These are phyloP conservation scores for Aethes cnicana DNA, from an alignment of 2,888 invertebrate species.

Conservation along the genomic window DNA sequence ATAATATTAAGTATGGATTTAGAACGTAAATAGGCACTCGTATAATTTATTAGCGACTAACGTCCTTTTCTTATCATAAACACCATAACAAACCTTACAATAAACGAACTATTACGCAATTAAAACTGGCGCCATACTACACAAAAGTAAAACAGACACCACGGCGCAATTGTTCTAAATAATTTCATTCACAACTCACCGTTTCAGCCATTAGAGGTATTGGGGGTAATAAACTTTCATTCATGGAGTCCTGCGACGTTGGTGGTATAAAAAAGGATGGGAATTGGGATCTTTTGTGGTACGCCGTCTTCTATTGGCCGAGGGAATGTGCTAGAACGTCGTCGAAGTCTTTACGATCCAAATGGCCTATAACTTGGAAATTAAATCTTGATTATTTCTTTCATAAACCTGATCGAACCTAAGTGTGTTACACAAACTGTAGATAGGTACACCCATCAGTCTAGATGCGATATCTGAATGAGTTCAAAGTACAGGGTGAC, in stretches of 20 bases:
- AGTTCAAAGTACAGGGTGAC: too few species aligned
- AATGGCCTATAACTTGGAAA: too few species aligned
- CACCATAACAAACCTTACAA: not conserved
- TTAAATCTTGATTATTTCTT: too few species aligned
- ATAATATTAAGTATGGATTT: too few species aligned
- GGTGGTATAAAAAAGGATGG: constrained; percentile 26
- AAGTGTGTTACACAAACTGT: too few species aligned
- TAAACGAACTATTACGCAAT: constrained; percentile 39
- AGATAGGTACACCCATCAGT: too few species aligned
- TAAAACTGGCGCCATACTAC: constrained; percentile 50
- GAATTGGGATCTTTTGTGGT: constrained; percentile 18
- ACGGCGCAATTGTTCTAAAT: constrained; percentile 52
- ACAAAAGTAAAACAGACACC: constrained; percentile 37
- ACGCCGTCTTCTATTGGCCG: constrained; percentile 19
- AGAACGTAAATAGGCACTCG: too few species aligned
- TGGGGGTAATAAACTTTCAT: constrained; percentile 66
- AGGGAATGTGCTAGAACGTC: constrained; percentile 15
- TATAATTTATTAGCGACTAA: too few species aligned
- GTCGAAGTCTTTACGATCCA: too few species aligned
- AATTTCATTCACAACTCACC: constrained; percentile 55
- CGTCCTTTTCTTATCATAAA: not conserved
- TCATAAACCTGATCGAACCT: too few species aligned
- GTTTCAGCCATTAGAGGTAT: constrained; percentile 53
- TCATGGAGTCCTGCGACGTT: constrained; percentile 40
- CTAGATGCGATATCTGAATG: too few species aligned